phyloP scores from a whole-genome alignment of 2,888 invertebrate species.

The Cordylochernes scorpioides region DNA sequence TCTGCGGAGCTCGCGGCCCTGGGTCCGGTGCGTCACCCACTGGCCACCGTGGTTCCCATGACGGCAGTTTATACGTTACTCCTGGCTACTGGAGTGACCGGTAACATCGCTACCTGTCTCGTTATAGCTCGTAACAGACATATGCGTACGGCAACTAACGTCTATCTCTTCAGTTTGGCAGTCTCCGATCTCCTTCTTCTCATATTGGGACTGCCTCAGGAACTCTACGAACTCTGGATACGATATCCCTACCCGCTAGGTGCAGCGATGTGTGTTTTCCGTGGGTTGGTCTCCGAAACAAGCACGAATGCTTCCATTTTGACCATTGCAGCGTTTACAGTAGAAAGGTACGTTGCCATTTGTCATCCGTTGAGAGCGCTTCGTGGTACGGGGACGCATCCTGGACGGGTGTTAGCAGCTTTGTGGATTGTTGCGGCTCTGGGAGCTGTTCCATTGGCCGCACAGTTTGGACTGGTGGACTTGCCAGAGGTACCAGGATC shows the following conservation, averaged over 20 bases:
- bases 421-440: constrained; percentile 45
- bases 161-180: constrained; percentile 50
- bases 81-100: constrained; percentile 42
- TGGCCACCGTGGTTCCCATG: constrained; percentile 20
- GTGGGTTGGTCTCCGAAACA: constrained; percentile 57
- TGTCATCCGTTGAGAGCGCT: constrained; percentile 44
- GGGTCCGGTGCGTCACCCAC: constrained; percentile 9
- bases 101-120: constrained; percentile 46
- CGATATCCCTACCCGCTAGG: constrained; percentile 30
- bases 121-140: constrained; percentile 46
- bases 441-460: constrained; percentile 24
- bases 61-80: constrained; percentile 41
- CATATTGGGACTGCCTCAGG: constrained; percentile 50
- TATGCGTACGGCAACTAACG: constrained; percentile 62
- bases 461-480: constrained; percentile 40
- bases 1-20: too few relatives aligned
- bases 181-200: constrained; percentile 54
- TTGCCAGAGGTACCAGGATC: constrained; percentile 4
- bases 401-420: constrained; percentile 44
- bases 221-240: constrained; percentile 29
- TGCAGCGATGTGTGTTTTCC: constrained; percentile 43
- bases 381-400: constrained; percentile 33
- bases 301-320: constrained; percentile 43
- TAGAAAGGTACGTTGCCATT: constrained; percentile 60
- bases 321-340: constrained; percentile 57